Conservation (phyloP, 2,888 invertebrate species). For the Elgonia sp. region DNA sequence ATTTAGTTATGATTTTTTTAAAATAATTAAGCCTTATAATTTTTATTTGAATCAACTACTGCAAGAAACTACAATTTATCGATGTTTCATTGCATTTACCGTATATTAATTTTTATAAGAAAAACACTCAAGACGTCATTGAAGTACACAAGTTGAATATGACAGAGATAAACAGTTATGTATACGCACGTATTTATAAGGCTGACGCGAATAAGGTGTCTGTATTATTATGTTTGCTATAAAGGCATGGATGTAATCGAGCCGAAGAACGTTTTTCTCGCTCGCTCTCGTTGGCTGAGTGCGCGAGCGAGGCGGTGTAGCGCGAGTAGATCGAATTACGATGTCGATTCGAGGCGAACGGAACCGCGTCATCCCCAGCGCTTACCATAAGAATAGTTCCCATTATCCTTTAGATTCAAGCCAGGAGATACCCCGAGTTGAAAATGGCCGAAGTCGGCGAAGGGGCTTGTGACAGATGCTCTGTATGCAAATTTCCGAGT, state of each 20-base stretch:
- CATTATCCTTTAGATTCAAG: conserved; percentile 86
- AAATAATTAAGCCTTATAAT: background rate
- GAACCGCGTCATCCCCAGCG: conserved; percentile 79
- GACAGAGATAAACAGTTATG: conserved; percentile 61
- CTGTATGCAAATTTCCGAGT: conserved; percentile 86
- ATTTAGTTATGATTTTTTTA: background rate
- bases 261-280: conserved; percentile 57
- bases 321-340: conserved; percentile 73
- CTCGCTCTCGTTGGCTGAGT: conserved; percentile 43
- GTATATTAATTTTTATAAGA: conserved; percentile 6
- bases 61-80: background rate
- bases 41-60: no score
- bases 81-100: background rate
- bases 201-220: conserved; percentile 66
- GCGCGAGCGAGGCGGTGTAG: conserved; percentile 39
- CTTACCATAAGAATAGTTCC: conserved; percentile 86
- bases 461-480: conserved; percentile 87
- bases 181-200: conserved; percentile 50
- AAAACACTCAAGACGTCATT: conserved; percentile 17
- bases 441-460: conserved; percentile 85
- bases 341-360: conserved; percentile 75
- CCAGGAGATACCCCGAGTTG: conserved; percentile 85
- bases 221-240: conserved; percentile 67
- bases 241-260: conserved; percentile 70
- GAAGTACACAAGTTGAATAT: conserved; percentile 25